These are phyloP conservation scores for Chaenocephalus aceratus DNA, from an alignment of 2,113 vertebrate genomes.

Conservation along the genomic window DNA sequence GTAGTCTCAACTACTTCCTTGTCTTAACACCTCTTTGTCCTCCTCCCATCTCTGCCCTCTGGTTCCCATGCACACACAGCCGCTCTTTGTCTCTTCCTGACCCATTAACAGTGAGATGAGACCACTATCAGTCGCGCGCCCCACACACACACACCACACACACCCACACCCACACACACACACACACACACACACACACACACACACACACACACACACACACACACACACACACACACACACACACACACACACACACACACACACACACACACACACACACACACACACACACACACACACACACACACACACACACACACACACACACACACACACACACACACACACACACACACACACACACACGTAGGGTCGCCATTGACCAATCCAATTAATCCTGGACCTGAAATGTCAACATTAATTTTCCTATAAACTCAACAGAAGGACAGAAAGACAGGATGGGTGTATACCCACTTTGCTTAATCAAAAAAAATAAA, in stretches of 20 bases:
- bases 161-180: not conserved
- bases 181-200: constrained; percentile 27
- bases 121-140: constrained; percentile 56
- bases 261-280: constrained; percentile 12
- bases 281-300: constrained; percentile 33
- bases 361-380: not conserved
- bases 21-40: constrained; percentile 53
- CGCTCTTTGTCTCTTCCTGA: constrained; percentile 70
- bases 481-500: constrained; percentile 18
- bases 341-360: not conserved
- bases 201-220: constrained; percentile 8
- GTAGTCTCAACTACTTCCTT: constrained; percentile 4
- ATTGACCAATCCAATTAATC: constrained; percentile 38
- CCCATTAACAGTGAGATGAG: constrained; percentile 64
- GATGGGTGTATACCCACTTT: constrained; percentile 33
- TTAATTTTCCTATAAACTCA: not conserved
- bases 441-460: not conserved
- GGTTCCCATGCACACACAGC: constrained; percentile 71
- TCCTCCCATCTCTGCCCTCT: constrained; percentile 37
- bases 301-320: not conserved
- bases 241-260: constrained; percentile 17
- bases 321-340: constrained; percentile 34
- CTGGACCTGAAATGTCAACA: not conserved
- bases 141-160: constrained; percentile 35
- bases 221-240: constrained; percentile 19